Evolutionary conservation across 1,140 invertebrate genomes (phyloP), one percentile per base, ranked within the genome.

Genomic region (Atta cephalotes): DNA sequence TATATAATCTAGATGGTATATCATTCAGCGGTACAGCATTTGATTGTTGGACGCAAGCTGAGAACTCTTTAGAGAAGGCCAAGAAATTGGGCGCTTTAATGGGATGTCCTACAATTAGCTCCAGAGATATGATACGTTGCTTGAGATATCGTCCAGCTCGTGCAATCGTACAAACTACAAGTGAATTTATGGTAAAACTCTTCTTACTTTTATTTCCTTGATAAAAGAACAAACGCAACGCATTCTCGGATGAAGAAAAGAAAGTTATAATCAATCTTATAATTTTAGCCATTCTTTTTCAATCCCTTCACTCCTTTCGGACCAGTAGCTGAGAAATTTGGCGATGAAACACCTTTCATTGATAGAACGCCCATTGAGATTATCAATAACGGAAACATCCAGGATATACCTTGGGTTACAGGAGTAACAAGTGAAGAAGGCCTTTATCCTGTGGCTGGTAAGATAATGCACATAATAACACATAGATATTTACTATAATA

Each of bases 11-110:
- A 92, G 96, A 96, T 70, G 98, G 97, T 4, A 97, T 98, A 66
- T 97, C 98, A 0, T 96, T 97, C 94, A 98, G 98, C 92, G 98
- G 98, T 0, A 97, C 97, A 16, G 96, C 97, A 5, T 93, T 98
- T 1, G 95, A 96, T 89, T 96, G 96, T 2, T 98, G 97, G 98
- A 96, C 97, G 0, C 95, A 97, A 58, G 95, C 96, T 1, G 95
- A 97, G 91, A 96, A 97, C 56, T 95, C 97, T 0, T 93, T 96
- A 2, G 95, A 97, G 86, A 98, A 98, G 90, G 96, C 98, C 0
- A 95, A 96, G 65, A 95, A 96, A 86, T 92, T 98, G 3, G 97
- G 97, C 0, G 90, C 94, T 3, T 94, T 96, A 5, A 94, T 98
- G 1, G 97, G 97, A 86, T 98, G 98, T 93, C 96, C 97, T 0